Percentiles rank a stretch among this genome's conserved stretches.
Conservation (phyloP, 1,140 invertebrate species). For the Penaeus vannamei region DNA sequence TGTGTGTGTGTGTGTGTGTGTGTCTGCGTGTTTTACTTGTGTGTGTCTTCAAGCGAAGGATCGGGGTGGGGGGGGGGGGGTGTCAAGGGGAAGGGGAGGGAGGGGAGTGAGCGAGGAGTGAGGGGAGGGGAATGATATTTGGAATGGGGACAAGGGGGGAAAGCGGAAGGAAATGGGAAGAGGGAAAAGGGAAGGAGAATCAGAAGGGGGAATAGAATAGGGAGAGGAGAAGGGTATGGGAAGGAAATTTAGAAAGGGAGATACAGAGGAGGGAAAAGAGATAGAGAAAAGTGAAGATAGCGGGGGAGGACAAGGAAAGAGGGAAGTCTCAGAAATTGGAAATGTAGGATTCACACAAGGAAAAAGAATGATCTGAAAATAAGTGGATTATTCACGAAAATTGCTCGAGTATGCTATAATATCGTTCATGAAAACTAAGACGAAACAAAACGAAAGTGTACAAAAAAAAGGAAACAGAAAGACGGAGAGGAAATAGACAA, state of each 20-base stretch:
- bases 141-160: background rate
- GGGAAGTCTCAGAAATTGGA: no score
- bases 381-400: no score
- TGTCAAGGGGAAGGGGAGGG: background rate
- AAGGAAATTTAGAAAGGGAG: background rate
- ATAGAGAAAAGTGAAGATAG: background rate
- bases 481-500: conserved; percentile 1
- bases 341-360: no score
- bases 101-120: background rate
- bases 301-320: no score
- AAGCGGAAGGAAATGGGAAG: background rate
- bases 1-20: no score
- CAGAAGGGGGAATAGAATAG: background rate
- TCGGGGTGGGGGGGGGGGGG: background rate
- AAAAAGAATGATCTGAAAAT: no score
- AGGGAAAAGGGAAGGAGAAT: background rate
- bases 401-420: no score
- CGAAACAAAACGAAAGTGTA: no score
- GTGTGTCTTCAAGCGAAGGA: background rate
- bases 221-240: background rate
- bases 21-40: background rate
- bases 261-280: background rate
- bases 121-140: no score
- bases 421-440: no score
- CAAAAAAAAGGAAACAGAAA: background rate